Evolutionary conservation across 2,888 invertebrate genomes (phyloP), one percentile per base, ranked within the genome.

Genomic region (Limenitis arthemis): DNA sequence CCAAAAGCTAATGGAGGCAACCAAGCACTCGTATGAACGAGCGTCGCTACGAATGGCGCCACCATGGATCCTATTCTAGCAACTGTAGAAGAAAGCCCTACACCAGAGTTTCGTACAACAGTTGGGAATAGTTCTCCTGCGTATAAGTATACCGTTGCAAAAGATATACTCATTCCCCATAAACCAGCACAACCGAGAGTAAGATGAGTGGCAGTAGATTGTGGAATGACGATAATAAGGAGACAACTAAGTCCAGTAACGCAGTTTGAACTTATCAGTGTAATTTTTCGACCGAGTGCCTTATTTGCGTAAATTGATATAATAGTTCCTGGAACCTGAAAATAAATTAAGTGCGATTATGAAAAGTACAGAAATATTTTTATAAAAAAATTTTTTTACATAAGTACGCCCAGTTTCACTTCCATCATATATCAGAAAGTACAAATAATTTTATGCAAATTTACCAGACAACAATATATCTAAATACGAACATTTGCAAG

Each of bases 41-140:
- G 70, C n/a, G 91, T 89, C 1, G 93, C 92, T 1, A 96, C 89
- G 65, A 94, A 94, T 0, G 96, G 96, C 0, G 96, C 94, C 5
- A 91, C 63, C 88, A 96, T 94, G 0, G 95, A 95, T 6, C 97
- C 97, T 53, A 96, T 79, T 65, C 96, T 89, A 0, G 96, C 96
- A 54, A 92, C 90, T 84, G 95, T 94, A 0, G 96, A 96, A 31
- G 94, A 91, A 4, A 93, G 85, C 0, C 97, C 97, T 51, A 97
- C 91, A 0, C 95, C 96, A 38, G 93, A 91, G 68, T 96, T 96
- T 32, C 97, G 88, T 0, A 96, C 91, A 2, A 95, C 93, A 0
- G 97, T 97, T 0, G 97, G 97, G 72, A 95, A 96, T 9, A 96
- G 74, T 77, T 97, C 97, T 0, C 95, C 94, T 0, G 94, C 93